phyloP scores from a whole-genome alignment of 92 coral and sea anemone genomes.

The Zoanthus gigantus region DNA sequence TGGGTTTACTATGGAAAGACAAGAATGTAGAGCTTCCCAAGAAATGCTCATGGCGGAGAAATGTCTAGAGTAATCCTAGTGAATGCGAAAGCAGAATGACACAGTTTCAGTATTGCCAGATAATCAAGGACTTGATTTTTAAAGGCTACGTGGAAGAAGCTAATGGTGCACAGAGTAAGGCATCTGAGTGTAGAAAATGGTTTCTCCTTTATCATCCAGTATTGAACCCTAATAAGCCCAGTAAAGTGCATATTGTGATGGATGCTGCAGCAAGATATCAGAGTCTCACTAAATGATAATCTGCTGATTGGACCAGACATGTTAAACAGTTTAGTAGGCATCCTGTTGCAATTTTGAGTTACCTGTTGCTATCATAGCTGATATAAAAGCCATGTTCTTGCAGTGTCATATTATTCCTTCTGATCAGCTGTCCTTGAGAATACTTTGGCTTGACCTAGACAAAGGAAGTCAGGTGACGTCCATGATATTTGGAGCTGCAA shows the following conservation, averaged over 20 bases:
- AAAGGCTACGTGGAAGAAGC: no score
- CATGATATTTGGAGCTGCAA: background rate
- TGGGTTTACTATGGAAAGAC: background rate
- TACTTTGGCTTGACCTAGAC: background rate
- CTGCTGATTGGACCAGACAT: constrained; percentile 46
- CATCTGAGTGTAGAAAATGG: constrained; percentile 18
- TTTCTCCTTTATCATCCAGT: constrained; percentile 60
- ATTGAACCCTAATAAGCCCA: constrained; percentile 57
- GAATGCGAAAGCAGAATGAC: no score
- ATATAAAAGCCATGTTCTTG: constrained; percentile 46
- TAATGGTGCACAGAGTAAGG: no score
- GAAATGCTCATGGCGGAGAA: background rate
- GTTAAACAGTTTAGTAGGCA: constrained; percentile 25
- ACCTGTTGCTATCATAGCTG: background rate
- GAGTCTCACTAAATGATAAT: constrained; percentile 45
- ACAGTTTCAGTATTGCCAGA: no score
- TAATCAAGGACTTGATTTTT: no score
- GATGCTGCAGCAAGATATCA: constrained; percentile 59
- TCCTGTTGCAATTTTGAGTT: background rate
- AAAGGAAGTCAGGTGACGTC: background rate
- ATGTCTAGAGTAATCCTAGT: background rate
- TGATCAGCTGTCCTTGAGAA: background rate
- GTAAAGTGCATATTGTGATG: constrained; percentile 64
- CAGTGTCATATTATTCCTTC: background rate
- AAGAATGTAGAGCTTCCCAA: background rate